These are phyloP conservation scores for Callocephalon fimbriatum DNA, from an alignment of 2,113 vertebrate species.

Conservation along the genomic window DNA sequence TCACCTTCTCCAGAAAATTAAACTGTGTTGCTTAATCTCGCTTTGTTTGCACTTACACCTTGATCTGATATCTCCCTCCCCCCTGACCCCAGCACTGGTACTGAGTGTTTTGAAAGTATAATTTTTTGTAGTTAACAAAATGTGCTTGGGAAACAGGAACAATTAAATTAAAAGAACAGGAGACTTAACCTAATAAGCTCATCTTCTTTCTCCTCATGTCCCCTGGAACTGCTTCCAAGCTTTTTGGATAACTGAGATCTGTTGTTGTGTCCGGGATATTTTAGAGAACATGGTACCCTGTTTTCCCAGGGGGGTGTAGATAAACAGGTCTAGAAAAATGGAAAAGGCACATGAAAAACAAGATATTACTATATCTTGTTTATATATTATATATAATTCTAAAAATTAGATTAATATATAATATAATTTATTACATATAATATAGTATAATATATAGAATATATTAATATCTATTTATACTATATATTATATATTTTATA, in stretches of 20 bases:
- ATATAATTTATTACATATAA: too few species aligned
- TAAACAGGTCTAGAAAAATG: neutral
- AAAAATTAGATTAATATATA: too few species aligned
- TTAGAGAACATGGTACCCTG: neutral
- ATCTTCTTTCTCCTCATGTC: neutral
- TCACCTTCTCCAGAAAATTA: neutral
- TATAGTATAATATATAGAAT: too few species aligned
- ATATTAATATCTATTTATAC: too few species aligned
- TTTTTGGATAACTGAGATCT: neutral
- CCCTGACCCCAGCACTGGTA: fast-evolving
- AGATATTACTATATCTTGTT: neutral
- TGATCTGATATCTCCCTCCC: neutral
- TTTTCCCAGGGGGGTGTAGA: neutral
- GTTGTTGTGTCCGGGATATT: neutral
- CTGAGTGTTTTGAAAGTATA: neutral
- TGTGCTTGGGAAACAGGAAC: neutral
- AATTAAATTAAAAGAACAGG: neutral
- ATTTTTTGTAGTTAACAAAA: neutral
- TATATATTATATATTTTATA: too few species aligned
- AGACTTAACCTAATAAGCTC: neutral
- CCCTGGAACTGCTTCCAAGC: neutral
- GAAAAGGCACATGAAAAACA: neutral
- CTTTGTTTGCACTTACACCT: neutral
- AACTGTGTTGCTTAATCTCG: neutral
- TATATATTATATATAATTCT: too few species aligned